Evolutionary conservation across 2,113 vertebrate species (phyloP), one percentile per base, ranked within the genome.

Genomic region (Myiozetetes cayanensis): DNA sequence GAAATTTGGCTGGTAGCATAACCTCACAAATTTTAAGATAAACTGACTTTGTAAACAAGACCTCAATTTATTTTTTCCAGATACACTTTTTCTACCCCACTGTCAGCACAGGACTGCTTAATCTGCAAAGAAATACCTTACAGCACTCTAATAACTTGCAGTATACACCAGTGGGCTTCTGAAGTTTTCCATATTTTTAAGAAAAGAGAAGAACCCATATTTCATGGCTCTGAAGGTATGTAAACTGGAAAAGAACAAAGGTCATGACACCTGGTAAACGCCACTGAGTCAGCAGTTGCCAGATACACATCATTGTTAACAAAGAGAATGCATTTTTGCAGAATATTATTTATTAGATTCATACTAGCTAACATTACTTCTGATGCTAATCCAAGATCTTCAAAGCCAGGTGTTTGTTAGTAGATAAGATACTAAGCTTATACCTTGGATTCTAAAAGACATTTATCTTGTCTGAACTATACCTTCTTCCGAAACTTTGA

Each of bases 401-500:
- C 33, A 92, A 91, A 94, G 93, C n/a, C 31, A 68, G 21, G 15
- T 85, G 56, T 70, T 58, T 75, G 15, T 70, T 78, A 78, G 46
- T 59, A 66, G 43, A 30, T 78, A 79, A 90, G 3, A 37, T 53
- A 10, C 15, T 72, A 50, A 35, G 22, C 41, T 83, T 43, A 6
- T 46, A 53, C 55, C 56, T 87, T 21, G 3, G 25, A 74, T 53
- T 53, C 43, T 65, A 56, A 61, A 72, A 61, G 8, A 76, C 15
- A 72, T 72, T 43, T 47, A 73, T 85, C 25, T 78, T 68, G 22
- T 56, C 31, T 81, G 33, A 66, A 87, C n/a, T 95, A 85, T 98
- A 99, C 99, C 99, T 96, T 97, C 82, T 83, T 98, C 97, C 4
- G 96, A 84, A 90, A 96, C 79, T 88, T 96, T 97, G 28, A 96